Base-by-base conservation (phyloP, 2,113 vertebrate species). In the Stigmatopora argus region DNA sequence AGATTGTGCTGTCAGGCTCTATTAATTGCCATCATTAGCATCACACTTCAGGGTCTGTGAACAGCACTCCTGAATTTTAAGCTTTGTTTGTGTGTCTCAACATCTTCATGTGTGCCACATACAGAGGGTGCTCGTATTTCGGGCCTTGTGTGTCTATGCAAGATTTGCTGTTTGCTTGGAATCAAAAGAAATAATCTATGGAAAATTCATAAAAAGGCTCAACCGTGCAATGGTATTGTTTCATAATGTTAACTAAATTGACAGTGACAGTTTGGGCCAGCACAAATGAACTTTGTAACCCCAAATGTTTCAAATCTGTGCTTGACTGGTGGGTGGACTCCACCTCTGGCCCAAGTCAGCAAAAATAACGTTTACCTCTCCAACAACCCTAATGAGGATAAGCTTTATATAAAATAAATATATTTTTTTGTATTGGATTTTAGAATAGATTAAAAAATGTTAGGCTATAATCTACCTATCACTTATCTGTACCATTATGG, bases 11-110 rank as follows among this genome's bases (percentile, higher is more conserved):
- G 96, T 95, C 96, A 95, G 94, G 92, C 92, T 93, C 93, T 94
- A 97, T 98, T 97, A 97, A 93, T 93, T 92, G 89, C 92, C 92
- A 94, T 95, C 94, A 97, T 98, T 96, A 97, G 93, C 94, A 96
- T 97, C 93, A 94, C 92, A 92, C 91, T 94, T 90, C 89, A 89
- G 88, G 91, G 93, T 92, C 90, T 85, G 80, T 86, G 85, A 84
- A 86, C 80, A 77, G 79, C 79, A 71, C 58, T 84, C 88, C 89
- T 87, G 90, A 89, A 87, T 82, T 77, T 78, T 89, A 74, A 83
- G 59, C 90, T 82, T 86, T 63, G 68, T 69, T 65, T 72, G 45
- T 51, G 18, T 61, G 41, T 62, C 21, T 46, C 1, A 66, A 18
- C 65, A 1, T 69, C 47, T 64, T 31, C 45, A 18, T 63, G 31